Evolutionary conservation across 2,113 vertebrate species (phyloP).

Genomic region (Gracilinanus agilis): DNA sequence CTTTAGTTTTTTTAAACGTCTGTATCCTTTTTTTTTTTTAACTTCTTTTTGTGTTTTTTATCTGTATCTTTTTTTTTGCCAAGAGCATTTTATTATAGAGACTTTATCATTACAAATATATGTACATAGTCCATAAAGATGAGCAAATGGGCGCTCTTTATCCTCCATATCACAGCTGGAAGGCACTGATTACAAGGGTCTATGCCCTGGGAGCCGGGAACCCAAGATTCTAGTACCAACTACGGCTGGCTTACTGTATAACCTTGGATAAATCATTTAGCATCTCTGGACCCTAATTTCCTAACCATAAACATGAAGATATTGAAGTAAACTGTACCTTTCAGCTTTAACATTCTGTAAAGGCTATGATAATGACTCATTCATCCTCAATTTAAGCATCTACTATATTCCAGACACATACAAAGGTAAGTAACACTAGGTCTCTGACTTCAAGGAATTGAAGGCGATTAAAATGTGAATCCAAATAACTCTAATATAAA

Average conservation of each 20-base stretch:
- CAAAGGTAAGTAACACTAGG: background rate
- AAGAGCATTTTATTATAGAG: background rate
- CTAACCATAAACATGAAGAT: background rate
- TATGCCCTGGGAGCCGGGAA: background rate
- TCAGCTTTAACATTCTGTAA: background rate
- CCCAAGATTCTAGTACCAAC: background rate
- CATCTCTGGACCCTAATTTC: background rate
- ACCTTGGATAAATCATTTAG: background rate
- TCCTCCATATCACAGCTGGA: background rate
- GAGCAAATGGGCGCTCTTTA: background rate
- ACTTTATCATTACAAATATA: background rate
- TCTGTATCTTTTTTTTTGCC: background rate
- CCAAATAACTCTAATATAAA: background rate
- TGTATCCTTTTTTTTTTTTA: background rate
- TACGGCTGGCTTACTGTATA: background rate
- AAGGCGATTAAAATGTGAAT: background rate
- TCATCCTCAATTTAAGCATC: background rate
- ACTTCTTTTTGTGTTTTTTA: background rate
- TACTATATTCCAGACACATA: background rate
- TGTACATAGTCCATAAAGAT: background rate
- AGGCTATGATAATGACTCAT: background rate
- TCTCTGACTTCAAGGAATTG: background rate
- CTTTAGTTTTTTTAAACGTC: background rate
- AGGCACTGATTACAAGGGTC: background rate
- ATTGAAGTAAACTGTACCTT: background rate